Evolutionary conservation across 2,888 invertebrate species (phyloP), one percentile per base, ranked within the genome.

Genomic region (Galeopsomyia nigrocyanea): DNA sequence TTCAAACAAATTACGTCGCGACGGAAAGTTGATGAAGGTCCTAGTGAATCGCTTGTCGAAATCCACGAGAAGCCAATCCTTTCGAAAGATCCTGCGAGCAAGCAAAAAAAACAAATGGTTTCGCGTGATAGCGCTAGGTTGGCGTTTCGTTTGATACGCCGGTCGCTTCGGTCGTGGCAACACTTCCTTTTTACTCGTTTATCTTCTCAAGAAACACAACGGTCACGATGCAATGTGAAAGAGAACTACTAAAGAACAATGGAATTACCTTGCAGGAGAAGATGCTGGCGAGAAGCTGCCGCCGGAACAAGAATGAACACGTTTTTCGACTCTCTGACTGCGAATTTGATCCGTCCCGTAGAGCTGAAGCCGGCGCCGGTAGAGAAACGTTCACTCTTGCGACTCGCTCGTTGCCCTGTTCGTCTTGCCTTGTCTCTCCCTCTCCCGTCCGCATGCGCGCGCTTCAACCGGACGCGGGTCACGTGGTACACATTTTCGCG

Each of bases 141-240:
- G 57, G 50, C 56, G 63, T 50, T 31, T 63, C 63, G 39, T 66
- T 57, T 69, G 49, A 69, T 63, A 63, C 55, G 69, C 69, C 69
- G 69, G 69, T 50, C 51, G 39, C 46, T 21, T 49, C 46, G 68
- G 66, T 50, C 60, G 22, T 22, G 46, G 14, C 60, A 46, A 46
- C 46, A 67, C 22, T 57, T 49, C 31, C 57, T 57, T 31, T 47
- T 17, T 22, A 22, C 57, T 39, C 51, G 10, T 39, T 63, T 66
- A 50, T 50, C 19, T 14, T 9, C 49, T 50, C 19, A 13, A 47
- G n/a, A 17, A 58, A 58, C 3, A 14, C 13, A 31, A 31, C 26
- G 10, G 13, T 55, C 10, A 9, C 47, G 21, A 64, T 46, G 55
- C 9, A 22, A n/a, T 7, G 17, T 13, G 16, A 21, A 21, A 31